Conservation (phyloP, 2,797 vertebrate genomes). For the Oreochromis grahami region DNA sequence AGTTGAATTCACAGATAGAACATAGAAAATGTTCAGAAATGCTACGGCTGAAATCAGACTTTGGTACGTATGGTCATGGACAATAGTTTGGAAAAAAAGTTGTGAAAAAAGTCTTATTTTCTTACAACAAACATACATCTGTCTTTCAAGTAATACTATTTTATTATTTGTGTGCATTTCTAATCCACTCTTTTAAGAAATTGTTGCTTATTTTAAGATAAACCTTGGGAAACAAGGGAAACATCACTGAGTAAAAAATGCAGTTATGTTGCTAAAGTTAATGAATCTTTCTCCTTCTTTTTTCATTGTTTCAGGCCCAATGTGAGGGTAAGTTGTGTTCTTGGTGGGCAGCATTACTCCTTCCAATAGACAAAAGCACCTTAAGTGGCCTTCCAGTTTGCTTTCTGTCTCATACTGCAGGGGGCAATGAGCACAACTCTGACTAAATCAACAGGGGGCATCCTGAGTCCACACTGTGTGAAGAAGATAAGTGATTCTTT, state of each 20-base stretch:
- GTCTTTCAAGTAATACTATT: background rate
- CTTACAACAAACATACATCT: background rate
- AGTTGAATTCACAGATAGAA: background rate
- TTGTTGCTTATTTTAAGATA: background rate
- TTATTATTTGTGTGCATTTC: background rate
- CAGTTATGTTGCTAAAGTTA: background rate
- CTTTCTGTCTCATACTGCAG: background rate
- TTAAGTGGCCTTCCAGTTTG: background rate
- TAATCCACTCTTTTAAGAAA: background rate
- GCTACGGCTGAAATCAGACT: background rate
- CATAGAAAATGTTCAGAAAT: background rate
- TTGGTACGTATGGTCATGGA: background rate
- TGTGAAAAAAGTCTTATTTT: background rate
- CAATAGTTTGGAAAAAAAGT: rapidly evolving
- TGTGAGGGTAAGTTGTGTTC: background rate
- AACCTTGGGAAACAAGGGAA: background rate
- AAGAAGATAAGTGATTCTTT: background rate
- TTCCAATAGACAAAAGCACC: background rate
- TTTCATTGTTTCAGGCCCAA: background rate
- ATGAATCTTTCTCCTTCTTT: background rate
- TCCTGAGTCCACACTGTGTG: background rate
- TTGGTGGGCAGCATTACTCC: background rate
- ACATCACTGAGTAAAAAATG: background rate
- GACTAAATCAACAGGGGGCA: conserved; percentile 17
- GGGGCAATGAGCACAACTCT: background rate